Evolutionary conservation across 2,113 vertebrate species (phyloP).

Genomic region (Phalacrocorax pelagicus): DNA sequence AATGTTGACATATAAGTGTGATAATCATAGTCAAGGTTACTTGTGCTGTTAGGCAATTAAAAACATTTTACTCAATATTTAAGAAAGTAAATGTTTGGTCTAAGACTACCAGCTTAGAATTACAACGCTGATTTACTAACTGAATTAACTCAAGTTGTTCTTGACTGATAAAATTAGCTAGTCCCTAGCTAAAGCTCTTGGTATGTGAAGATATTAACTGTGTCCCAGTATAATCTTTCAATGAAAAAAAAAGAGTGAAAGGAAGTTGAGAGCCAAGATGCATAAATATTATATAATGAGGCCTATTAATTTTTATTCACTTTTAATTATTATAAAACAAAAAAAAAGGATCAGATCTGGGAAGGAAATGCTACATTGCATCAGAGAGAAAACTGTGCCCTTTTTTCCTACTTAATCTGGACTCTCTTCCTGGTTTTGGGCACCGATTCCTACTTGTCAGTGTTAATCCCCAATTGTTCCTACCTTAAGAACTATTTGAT

Average conservation of each 20-base stretch:
- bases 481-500: constrained; percentile 18
- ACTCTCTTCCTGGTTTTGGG: neutral
- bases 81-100: neutral
- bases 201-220: neutral
- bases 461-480: neutral
- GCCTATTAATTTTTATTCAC: neutral
- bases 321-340: neutral
- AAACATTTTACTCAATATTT: neutral
- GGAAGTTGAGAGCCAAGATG: neutral
- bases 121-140: neutral
- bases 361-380: neutral
- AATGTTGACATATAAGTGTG: neutral
- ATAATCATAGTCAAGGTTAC: neutral
- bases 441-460: neutral
- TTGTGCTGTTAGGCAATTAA: neutral
- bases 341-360: neutral
- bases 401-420: neutral
- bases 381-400: neutral
- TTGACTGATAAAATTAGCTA: neutral
- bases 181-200: neutral
- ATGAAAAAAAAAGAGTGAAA: neutral
- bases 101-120: neutral
- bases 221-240: neutral
- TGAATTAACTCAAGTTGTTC: neutral
- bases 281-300: neutral